Conservation (phyloP, 2,797 vertebrate genomes). For the Nannoperca australis region DNA sequence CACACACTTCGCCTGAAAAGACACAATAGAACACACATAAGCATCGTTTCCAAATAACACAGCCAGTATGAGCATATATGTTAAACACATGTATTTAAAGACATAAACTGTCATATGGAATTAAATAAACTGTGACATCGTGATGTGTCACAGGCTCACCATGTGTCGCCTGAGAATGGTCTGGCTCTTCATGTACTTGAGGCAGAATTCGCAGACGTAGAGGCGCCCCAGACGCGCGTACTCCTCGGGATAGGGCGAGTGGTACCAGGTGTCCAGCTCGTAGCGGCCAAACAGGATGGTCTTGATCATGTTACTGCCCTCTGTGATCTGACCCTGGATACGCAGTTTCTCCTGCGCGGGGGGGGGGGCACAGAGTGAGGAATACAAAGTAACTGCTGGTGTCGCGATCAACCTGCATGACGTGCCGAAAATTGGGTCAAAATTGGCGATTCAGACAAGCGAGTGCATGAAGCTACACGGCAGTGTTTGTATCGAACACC, state of each 20-base stretch:
- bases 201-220: slow-evolving; percentile 98
- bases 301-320: slow-evolving; percentile 99
- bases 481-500: not conserved
- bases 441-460: not conserved
- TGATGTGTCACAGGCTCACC: slow-evolving; percentile 78
- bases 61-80: not conserved
- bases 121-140: too few relatives aligned
- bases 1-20: slow-evolving; percentile 94
- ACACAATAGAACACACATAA: slow-evolving; percentile 5
- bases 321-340: slow-evolving; percentile 95
- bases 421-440: not conserved
- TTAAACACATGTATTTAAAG: not conserved
- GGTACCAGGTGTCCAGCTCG: slow-evolving; percentile 98
- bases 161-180: slow-evolving; percentile 97
- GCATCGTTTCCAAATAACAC: not conserved
- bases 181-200: slow-evolving; percentile 99
- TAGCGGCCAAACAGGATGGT: slow-evolving; percentile 96
- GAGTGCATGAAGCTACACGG: not conserved
- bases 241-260: slow-evolving; percentile 97
- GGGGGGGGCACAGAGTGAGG: slow-evolving; percentile 11
- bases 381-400: not conserved
- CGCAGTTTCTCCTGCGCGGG: slow-evolving; percentile 93
- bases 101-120: too few relatives aligned
- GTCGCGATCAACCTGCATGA: not conserved
- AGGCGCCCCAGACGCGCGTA: slow-evolving; percentile 95